Evolutionary conservation across 1,140 invertebrate species (phyloP).

Genomic region (Orius laevigatus): DNA sequence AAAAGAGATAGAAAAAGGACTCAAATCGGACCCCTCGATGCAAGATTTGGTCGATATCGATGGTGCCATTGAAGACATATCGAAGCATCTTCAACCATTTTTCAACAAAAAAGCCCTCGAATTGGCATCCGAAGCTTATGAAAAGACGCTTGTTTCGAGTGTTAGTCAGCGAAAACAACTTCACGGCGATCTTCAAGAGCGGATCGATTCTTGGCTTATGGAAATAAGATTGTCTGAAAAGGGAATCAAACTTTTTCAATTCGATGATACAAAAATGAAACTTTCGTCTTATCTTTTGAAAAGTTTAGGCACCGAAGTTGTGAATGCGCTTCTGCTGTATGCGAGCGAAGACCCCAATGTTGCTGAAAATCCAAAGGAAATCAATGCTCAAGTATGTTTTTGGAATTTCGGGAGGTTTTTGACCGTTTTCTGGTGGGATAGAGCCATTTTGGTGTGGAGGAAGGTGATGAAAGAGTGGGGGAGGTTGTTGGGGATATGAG

Average conservation of each 20-base stretch:
- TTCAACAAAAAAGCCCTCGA: constrained; percentile 36
- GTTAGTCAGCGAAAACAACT: constrained; percentile 52
- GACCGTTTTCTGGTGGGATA: too few species aligned
- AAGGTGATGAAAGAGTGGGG: too few species aligned
- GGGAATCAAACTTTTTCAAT: constrained; percentile 49
- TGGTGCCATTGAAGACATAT: constrained; percentile 26
- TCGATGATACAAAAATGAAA: constrained; percentile 41
- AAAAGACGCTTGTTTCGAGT: constrained; percentile 47
- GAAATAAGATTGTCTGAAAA: constrained; percentile 76
- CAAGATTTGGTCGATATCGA: constrained; percentile 29
- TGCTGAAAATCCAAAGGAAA: too few species aligned
- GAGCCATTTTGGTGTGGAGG: too few species aligned
- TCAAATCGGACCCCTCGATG: constrained; percentile 37
- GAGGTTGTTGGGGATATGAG: too few species aligned
- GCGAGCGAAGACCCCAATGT: not conserved
- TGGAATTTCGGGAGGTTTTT: too few species aligned
- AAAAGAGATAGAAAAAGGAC: constrained; percentile 48
- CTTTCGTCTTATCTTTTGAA: constrained; percentile 69
- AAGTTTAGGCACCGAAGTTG: constrained; percentile 63
- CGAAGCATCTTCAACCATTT: constrained; percentile 37
- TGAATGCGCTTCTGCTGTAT: constrained; percentile 49
- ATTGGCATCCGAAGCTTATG: constrained; percentile 49
- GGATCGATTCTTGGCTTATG: constrained; percentile 52
- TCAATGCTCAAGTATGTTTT: constrained; percentile 27
- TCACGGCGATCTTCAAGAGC: constrained; percentile 64